Percentiles rank a stretch among this genome's conserved stretches.
These are phyloP conservation scores for Noctilio leporinus DNA, from an alignment of 2,113 vertebrate species.

Conservation along the genomic window DNA sequence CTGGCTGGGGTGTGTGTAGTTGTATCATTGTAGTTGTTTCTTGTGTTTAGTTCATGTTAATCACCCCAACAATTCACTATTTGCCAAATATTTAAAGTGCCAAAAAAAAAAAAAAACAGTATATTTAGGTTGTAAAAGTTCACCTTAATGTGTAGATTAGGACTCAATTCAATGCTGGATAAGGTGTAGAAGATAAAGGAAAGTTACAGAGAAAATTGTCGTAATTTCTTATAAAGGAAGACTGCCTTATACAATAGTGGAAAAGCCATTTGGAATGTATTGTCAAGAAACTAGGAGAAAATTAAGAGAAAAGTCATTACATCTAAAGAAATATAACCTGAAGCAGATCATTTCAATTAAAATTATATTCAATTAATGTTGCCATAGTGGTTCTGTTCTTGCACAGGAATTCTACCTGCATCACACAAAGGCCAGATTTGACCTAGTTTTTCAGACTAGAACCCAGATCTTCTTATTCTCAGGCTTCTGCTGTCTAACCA, in stretches of 20 bases:
- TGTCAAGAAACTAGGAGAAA: slow-evolving; percentile 8
- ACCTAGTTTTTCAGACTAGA: not conserved
- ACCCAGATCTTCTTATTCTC: not conserved
- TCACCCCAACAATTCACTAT: not conserved
- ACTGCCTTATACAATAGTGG: not conserved
- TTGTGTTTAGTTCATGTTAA: not conserved
- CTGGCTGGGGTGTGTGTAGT: not conserved
- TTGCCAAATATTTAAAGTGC: slow-evolving; percentile 22
- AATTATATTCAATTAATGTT: not conserved
- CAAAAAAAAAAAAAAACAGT: not conserved
- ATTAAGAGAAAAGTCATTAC: slow-evolving; percentile 6
- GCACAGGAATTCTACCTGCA: not conserved
- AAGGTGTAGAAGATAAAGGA: not conserved
- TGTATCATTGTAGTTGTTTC: not conserved
- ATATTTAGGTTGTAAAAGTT: not conserved
- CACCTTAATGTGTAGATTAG: not conserved
- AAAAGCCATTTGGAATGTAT: not conserved
- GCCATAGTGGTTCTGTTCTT: not conserved
- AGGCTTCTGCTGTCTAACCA: not conserved
- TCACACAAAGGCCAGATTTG: not conserved
- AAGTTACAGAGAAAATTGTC: not conserved
- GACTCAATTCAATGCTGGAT: not conserved
- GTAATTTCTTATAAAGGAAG: not conserved
- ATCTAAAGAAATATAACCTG: not conserved
- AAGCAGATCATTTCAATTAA: slow-evolving; percentile 3